These are phyloP conservation scores for Elgaria multicarinata DNA, from an alignment of 2,113 vertebrate species.

Conservation along the genomic window DNA sequence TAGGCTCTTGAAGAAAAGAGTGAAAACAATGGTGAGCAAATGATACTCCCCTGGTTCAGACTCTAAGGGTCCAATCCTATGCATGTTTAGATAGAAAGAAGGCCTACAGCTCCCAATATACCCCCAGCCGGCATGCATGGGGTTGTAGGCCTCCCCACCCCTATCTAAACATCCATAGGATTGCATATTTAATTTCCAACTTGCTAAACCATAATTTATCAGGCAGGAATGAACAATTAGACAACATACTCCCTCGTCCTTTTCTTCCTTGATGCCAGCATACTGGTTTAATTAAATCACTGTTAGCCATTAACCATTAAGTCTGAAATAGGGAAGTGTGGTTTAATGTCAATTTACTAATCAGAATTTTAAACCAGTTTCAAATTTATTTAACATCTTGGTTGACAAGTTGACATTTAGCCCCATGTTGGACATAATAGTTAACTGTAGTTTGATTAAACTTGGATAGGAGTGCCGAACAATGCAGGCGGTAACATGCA, in stretches of 20 bases:
- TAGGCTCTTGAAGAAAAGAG: not conserved
- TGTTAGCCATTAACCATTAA: too few species aligned
- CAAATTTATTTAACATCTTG: not conserved
- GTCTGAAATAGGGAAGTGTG: not conserved
- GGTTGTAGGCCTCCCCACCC: too few species aligned
- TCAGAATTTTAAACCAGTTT: not conserved
- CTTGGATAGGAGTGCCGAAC: not conserved
- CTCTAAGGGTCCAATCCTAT: too few species aligned
- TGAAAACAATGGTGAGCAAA: not conserved
- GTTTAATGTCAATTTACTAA: not conserved
- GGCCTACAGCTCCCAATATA: too few species aligned
- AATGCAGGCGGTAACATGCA: too few species aligned
- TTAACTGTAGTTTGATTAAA: not conserved
- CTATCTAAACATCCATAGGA: too few species aligned
- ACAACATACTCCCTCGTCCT: not conserved
- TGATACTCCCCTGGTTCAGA: not conserved
- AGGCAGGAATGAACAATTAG: not conserved
- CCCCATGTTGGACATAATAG: not conserved
- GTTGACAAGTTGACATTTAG: not conserved
- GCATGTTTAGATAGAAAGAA: too few species aligned
- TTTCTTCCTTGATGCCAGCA: not conserved
- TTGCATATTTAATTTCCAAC: not conserved
- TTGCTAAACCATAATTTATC: not conserved
- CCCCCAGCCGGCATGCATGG: too few species aligned
- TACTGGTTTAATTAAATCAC: not conserved